Base-by-base conservation (phyloP, 2,113 vertebrate genomes). In the Natator depressus region DNA sequence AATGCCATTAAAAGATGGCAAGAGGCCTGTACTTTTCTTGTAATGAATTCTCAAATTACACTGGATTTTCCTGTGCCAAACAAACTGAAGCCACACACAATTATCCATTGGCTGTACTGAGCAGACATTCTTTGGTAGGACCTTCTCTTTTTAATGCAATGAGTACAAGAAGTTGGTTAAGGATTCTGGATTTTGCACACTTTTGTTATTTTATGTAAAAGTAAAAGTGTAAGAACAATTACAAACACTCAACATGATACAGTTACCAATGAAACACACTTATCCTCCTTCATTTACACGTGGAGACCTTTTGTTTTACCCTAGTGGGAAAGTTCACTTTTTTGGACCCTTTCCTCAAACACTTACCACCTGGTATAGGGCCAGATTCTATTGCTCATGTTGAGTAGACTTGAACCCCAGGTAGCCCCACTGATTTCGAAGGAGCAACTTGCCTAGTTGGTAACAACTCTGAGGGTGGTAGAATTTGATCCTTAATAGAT, bases 31-130 rank as follows among this genome's bases (percentile, higher is more conserved):
- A 95, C 93, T 97, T 91, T 95, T 96, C 97, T 98, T 42, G 89
- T 98, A 98, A 98, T 98, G 98, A 98, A 97, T 96, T 97, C 98
- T 98, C 98, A 65, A 90, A 97, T 98, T 98, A 98, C 98, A 94
- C 82, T 46, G 65, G 96, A 88, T 94, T 96, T 94, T 93, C 97
- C 93, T 86, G 38, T 85, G 97, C 97, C 98, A 98, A 98, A 98
- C 96, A 98, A 98, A 96, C 97, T 96, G 96, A 97, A 98, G 96
- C 97, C 98, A 97, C 97, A 97, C 87, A 95, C 97, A 81, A 93
- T 96, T 94, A 94, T 92, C 87, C 95, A 91, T 72, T 46, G 0
- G 85, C 95, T 94, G 69, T 86, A 82, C 65, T 47, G 27, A 91
- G 82, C 1, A 97, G 95, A 91, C 94, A 83, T 97, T 94, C 95